Evolutionary conservation across 2,113 vertebrate genomes (phyloP), one percentile per base, ranked within the genome.

Genomic region (Picathartes gymnocephalus): DNA sequence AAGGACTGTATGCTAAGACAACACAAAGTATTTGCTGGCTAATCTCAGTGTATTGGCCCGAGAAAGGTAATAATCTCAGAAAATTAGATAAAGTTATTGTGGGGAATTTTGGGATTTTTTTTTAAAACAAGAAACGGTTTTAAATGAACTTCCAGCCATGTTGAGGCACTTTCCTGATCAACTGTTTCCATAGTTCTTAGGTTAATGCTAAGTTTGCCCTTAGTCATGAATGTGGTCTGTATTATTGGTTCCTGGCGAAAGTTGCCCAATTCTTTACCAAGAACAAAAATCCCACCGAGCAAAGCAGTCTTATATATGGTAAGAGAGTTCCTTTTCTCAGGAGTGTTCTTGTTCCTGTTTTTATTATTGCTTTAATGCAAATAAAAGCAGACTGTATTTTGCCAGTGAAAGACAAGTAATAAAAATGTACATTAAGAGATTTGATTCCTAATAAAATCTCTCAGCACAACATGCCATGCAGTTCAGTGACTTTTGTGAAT

Each of bases 401-500:
- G 24, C 56, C 19, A 66, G 19, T 83, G 60, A 83, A 93, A 78
- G 33, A 54, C 30, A 61, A 44, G 28, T 85, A 88, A 64, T 79
- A 60, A 78, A 77, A 86, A 65, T 25, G 15, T 60, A 64, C 35
- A 22, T 81, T 57, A 57, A 65, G 72, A 86, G 19, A 50, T 39
- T 69, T 2, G 45, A 12, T 81, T 94, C 27, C 39, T 65, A 40
- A 81, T 72, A 88, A 90, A 94, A 71, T 57, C 27, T 84, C 78
- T 84, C 78, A 86, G 68, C 65, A 53, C 5, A 35, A 73, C 21
- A 56, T 5, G 4, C 58, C 60, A 58, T 61, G 37, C 51, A 86
- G 81, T 96, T 94, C 92, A 92, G 60, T 92, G 86, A 68, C 79
- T 93, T 96, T 7, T 81, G 45, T 95, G 74, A 95, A 86, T 97